Base-by-base conservation (phyloP, 2,888 invertebrate genomes). In the Phengaris arion region DNA sequence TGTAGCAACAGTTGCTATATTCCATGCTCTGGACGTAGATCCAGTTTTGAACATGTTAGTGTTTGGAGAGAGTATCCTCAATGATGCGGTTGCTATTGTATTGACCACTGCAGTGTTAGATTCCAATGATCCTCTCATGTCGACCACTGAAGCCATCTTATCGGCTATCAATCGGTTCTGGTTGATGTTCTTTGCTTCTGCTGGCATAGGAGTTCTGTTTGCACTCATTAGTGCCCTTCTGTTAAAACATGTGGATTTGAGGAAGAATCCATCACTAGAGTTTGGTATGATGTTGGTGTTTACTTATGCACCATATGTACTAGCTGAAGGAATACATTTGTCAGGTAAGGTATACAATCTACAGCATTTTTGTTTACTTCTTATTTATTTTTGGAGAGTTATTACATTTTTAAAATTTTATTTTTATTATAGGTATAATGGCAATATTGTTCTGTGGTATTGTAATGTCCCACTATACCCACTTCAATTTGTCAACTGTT, bases 401-500 rank as follows among this genome's bases (percentile, higher is more conserved):
- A 51, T 68, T 45, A 45, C 68, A 68, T 45, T 72, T 51, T 68
- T 35, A 22, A 22, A 35, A 35, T 45, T 75, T 13, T 59, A 68
- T 51, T 22, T 59, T 57, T 45, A 70, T 95, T 89, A 82, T 94
- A 96, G 98, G 99, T 78, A 99, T 99, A 77, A 99, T 99, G 99
- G 99, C 99, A 8, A 99, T 99, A 84, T 92, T 99, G 81, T 99
- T 99, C 88, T 99, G 99, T 93, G 99, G 99, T 8, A 98, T 99
- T 85, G 99, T 99, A 1, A 99, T 99, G 99, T 99, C 99, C 0
- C 99, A 99, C 89, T 99, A 99, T 89, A 99, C 99, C 13, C 99
- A 99, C 94, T 98, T 98, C 85, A 99, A 99, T 89, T 93, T 99
- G 68, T 99, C 99, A 0, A 99, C 99, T 0, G 97, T 99, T 35